Evolutionary conservation across 2,797 vertebrate species (phyloP), one percentile per base, ranked within the genome.

Genomic region (Geotrypetes seraphini): DNA sequence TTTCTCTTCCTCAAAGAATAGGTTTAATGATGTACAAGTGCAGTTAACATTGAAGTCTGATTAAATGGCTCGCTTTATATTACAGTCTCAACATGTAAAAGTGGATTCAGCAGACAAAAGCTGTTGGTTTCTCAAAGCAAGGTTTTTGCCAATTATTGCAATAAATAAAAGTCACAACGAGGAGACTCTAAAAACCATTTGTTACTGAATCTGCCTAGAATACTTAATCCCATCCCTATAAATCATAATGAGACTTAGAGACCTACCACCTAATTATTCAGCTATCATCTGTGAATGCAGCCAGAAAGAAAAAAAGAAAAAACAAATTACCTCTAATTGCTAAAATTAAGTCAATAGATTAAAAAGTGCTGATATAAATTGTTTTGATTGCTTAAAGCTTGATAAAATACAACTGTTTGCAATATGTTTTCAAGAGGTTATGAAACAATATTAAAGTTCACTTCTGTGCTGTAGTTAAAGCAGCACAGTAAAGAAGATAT

Each of bases 401-500:
- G 55, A 31, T 28, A 31, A 36, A 42, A 50, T 20, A 32, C 28
- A 47, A 49, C 47, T 28, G 25, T 25, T 27, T 19, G 42, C 36
- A 47, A 54, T 23, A 12, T 21, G 13, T 38, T 53, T 50, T 27
- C 28, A 34, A 38, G 53, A 43, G 35, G 42, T 30, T 49, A 43
- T 31, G 27, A 42, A 55, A 46, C 31, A 38, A 47, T 54, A 59
- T 53, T 46, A 41, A 60, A 63, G 51, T 52, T 54, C 34, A 38
- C 45, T 59, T 53, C 34, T 44, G 45, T 46, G 51, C 31, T 31
- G 51, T 39, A 46, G 38, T 40, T 53, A 29, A 43, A 63, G 17
- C 33, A 46, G 19, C 40, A 50, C 44, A 50, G 35, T 46, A 48
- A 56, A 60, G 57, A 68, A 60, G 50, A 56, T 55, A 56, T 44